Base-by-base conservation (phyloP, 2,888 invertebrate genomes). In the Xestia ashworthii region DNA sequence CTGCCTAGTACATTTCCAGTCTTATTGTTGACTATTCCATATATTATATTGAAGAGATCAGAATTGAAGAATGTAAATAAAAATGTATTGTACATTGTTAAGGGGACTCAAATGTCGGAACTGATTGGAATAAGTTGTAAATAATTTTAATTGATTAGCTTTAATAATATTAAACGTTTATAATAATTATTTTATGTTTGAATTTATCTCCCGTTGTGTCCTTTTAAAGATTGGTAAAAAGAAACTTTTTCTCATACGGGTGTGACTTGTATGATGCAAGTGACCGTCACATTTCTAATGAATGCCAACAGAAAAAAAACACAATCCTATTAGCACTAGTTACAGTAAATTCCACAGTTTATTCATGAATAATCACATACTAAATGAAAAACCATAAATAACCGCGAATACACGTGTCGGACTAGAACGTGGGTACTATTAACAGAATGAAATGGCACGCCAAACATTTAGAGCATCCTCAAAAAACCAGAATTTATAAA, bases 111-210 rank as follows among this genome's bases (percentile, higher is more conserved):
- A 92, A 92, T 93, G 94, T 95, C 94, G 94, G 96, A 96, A 96
- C 96, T 96, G 96, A 96, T 96, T 94, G 95, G 90, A 90, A 91
- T 96, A 95, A 95, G 95, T 85, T 95, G 94, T 96, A 95, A 91
- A 94, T 95, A 94, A 88, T 90, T 89, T 89, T 90, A 93, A 91
- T 91, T 91, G 86, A 91, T 86, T 92, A 93, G 93, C 91, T 92
- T 94, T 94, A 93, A 92, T 91, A 91, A 91, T 88, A 90, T 89
- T 93, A 92, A 91, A 93, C 76, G 89, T 90, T 91, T 90, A 91
- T 86, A 89, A 90, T 90, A 89, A 89, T 89, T 83, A 89, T 81
- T 73, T 71, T n/a, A 62, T 75, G 65, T 88, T 83, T 82, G 55
- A 70, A 86, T 88, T 72, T n/a, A 22, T 41, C 3, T 58, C 22